Conservation (phyloP, 2,797 vertebrate genomes). For the Labroides dimidiatus region DNA sequence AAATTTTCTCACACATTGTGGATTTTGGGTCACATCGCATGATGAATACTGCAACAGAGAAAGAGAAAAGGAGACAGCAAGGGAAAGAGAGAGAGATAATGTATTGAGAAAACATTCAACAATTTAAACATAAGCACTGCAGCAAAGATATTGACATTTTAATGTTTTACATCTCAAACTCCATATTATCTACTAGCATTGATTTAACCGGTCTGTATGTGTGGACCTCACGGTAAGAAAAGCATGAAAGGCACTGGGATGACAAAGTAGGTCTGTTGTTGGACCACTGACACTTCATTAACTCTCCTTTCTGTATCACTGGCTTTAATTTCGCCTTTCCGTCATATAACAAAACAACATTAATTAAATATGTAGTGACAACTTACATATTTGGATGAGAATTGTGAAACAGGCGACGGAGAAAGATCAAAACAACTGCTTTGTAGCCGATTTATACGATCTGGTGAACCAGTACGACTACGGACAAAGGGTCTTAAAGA, state of each 20-base stretch:
- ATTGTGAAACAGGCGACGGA: slow-evolving; percentile 12
- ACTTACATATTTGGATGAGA: neutral
- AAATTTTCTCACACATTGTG: slow-evolving; percentile 86
- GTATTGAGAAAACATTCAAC: slow-evolving; percentile 9
- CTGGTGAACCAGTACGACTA: slow-evolving; percentile 63
- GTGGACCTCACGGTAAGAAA: slow-evolving; percentile 1
- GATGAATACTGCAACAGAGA: slow-evolving; percentile 83
- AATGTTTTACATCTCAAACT: too few relatives aligned
- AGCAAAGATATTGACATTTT: neutral
- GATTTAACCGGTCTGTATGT: neutral
- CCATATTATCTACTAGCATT: neutral
- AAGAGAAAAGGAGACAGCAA: slow-evolving; percentile 27
- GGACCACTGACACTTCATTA: neutral
- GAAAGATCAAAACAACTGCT: slow-evolving; percentile 73
- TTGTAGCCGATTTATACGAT: slow-evolving; percentile 71
- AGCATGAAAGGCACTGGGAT: neutral
- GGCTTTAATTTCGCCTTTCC: neutral
- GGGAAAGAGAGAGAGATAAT: too few relatives aligned
- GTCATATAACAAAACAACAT: neutral
- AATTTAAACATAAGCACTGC: neutral
- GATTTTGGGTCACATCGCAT: slow-evolving; percentile 85
- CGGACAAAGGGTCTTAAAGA: slow-evolving; percentile 80
- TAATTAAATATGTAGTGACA: slow-evolving; percentile 1
- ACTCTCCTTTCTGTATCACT: neutral
- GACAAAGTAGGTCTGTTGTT: slow-evolving; percentile 11